phyloP scores from a whole-genome alignment of 64 coral and sea anemone species.

The Platygyra sinensis region DNA sequence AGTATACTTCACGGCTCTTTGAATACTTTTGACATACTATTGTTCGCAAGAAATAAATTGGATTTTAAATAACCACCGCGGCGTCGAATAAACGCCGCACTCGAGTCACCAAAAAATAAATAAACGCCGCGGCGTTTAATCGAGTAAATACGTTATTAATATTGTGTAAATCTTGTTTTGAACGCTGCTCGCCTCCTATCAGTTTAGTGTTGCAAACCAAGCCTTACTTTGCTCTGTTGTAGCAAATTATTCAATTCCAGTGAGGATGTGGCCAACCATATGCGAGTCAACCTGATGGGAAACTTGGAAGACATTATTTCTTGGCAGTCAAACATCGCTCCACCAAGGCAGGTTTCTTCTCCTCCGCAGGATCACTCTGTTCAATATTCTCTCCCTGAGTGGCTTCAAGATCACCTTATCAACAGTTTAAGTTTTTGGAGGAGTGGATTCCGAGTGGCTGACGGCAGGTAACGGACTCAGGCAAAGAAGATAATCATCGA shows the following conservation, averaged over 20 bases:
- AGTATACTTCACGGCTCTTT: too few relatives aligned
- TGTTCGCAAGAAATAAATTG: too few relatives aligned
- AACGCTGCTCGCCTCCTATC: background rate
- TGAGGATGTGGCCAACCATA: constrained; percentile 58
- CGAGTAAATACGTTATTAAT: too few relatives aligned
- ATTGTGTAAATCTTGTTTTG: too few relatives aligned
- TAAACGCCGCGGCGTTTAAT: too few relatives aligned
- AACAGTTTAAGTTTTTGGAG: constrained; percentile 94
- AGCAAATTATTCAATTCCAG: constrained; percentile 87
- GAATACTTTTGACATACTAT: too few relatives aligned
- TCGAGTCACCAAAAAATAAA: too few relatives aligned
- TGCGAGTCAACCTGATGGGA: constrained; percentile 47
- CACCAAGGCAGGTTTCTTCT: background rate
- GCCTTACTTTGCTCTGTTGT: background rate
- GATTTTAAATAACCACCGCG: too few relatives aligned
- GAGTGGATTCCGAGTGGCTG: constrained; percentile 89
- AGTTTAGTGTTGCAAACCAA: background rate
- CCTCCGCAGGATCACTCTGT: constrained; percentile 10
- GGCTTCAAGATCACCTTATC: constrained; percentile 87
- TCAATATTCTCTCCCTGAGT: constrained; percentile 49
- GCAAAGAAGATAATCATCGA: background rate
- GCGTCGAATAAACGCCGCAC: too few relatives aligned
- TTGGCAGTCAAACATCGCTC: constrained; percentile 78
- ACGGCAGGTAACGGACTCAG: constrained; percentile 44
- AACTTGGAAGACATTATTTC: constrained; percentile 66